Conservation (phyloP, 2,888 invertebrate genomes). For the Drosophila dives region DNA sequence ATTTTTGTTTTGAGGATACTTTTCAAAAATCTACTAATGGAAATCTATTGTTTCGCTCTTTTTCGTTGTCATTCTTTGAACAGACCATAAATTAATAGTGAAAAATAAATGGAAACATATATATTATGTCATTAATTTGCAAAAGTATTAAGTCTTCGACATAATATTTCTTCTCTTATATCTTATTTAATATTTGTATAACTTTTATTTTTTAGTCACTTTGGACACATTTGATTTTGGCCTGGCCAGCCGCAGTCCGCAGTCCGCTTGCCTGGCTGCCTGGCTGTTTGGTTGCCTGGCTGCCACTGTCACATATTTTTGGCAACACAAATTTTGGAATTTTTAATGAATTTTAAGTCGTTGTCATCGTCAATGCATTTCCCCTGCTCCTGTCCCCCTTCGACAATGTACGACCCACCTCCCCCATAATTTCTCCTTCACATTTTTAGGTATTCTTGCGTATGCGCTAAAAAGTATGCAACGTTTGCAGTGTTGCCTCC, state of each 20-base stretch:
- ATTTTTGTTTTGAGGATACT: neutral
- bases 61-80: neutral
- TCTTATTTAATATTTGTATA: neutral
- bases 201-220: slow-evolving; percentile 11
- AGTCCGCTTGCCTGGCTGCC: neutral
- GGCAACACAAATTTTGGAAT: slow-evolving; percentile 68
- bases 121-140: neutral
- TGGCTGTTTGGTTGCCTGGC: neutral
- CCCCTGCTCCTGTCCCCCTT: slow-evolving; percentile 11
- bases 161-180: slow-evolving; percentile 1
- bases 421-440: slow-evolving; percentile 37
- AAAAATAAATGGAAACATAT: neutral
- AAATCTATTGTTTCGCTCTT: neutral
- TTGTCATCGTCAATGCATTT: slow-evolving; percentile 62
- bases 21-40: neutral
- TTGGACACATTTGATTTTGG: slow-evolving; percentile 40
- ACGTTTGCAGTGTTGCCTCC: slow-evolving; percentile 35
- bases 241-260: slow-evolving; percentile 1
- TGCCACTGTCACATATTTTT: slow-evolving; percentile 50
- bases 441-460: slow-evolving; percentile 59
- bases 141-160: slow-evolving; percentile 10
- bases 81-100: neutral
- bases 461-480: slow-evolving; percentile 57
- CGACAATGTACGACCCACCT: slow-evolving; percentile 33
- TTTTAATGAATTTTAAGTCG: slow-evolving; percentile 69